Conservation (phyloP, 2,113 vertebrate species). For the Rhinolophus sinicus region DNA sequence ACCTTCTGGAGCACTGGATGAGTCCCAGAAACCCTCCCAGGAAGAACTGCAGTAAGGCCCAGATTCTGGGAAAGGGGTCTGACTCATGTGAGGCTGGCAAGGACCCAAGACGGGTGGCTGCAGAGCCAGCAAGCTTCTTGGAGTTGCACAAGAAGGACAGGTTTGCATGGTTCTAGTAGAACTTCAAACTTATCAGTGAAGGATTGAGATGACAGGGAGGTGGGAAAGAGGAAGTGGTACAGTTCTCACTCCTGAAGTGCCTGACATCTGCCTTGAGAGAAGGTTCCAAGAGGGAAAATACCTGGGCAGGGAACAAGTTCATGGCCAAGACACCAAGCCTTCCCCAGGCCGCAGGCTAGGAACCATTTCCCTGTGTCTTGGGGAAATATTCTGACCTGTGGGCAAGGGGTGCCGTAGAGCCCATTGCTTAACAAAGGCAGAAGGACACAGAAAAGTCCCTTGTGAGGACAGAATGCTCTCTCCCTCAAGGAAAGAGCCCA, state of each 20-base stretch:
- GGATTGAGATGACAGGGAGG: constrained; percentile 35
- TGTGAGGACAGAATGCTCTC: constrained; percentile 44
- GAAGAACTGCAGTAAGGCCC: constrained; percentile 46
- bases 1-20: constrained; percentile 19
- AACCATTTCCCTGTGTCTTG: background rate
- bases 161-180: constrained; percentile 42
- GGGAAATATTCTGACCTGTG: constrained; percentile 37
- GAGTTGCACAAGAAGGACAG: constrained; percentile 31
- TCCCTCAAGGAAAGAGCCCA: constrained; percentile 39
- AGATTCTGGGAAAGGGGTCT: constrained; percentile 51
- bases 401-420: background rate
- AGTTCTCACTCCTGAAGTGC: constrained; percentile 12
- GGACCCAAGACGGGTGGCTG: background rate
- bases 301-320: background rate
- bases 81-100: constrained; percentile 45
- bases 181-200: constrained; percentile 27
- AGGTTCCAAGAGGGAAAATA: constrained; percentile 53
- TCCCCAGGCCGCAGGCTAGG: background rate
- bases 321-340: background rate
- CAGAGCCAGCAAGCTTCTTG: constrained; percentile 26
- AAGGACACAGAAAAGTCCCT: constrained; percentile 59
- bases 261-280: constrained; percentile 31
- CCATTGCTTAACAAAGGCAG: constrained; percentile 66
- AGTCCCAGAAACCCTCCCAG: constrained; percentile 1
- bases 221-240: constrained; percentile 46